Evolutionary conservation across 1,140 invertebrate genomes (phyloP), one percentile per base, ranked within the genome.

Genomic region (Pectinophora gossypiella): DNA sequence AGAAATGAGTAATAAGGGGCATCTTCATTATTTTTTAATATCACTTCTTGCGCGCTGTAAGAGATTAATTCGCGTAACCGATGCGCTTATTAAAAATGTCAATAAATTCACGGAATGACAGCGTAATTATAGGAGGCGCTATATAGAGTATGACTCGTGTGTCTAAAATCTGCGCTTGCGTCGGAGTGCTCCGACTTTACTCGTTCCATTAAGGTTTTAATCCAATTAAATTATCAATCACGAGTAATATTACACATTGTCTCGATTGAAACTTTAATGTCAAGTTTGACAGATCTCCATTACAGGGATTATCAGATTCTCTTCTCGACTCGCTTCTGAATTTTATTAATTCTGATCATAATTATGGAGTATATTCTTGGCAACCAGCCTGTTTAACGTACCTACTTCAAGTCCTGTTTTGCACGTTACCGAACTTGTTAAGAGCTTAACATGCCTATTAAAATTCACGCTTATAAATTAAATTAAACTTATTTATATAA

Each of bases 81-180:
- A 73, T 72, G 73, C 60, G 67, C 67, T 71, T 68, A 74, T 74
- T 77, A 78, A 71, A 67, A 61, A 70, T 69, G 68, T 68, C 59
- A 70, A 76, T 80, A 76, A 78, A 83, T 74, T 74, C 61, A 56
- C 44, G 49, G 59, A 68, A 63, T 70, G 76, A 77, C 76, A 78
- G 67, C 61, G 64, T 80, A 83, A 83, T 83, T 80, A 74, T 60
- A 64, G 54, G 60, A 63, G 68, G 64, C 57, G 19, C 62, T 59
- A 72, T 69, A 65, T 19, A 44, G 42, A 20, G 18, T 69, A 68
- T 64, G 66, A 67, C 57, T 54, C 57, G 44, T 35, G 38, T 43
- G 47, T 19, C 48, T 57, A 50, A 61, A 53, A 56, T 43, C 23
- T 43, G 56, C n/a, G n/a, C n/a, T n/a, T n/a, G 48, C 36, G 48